Conservation (phyloP, 2,888 invertebrate species). For the Trachelus tabidus region DNA sequence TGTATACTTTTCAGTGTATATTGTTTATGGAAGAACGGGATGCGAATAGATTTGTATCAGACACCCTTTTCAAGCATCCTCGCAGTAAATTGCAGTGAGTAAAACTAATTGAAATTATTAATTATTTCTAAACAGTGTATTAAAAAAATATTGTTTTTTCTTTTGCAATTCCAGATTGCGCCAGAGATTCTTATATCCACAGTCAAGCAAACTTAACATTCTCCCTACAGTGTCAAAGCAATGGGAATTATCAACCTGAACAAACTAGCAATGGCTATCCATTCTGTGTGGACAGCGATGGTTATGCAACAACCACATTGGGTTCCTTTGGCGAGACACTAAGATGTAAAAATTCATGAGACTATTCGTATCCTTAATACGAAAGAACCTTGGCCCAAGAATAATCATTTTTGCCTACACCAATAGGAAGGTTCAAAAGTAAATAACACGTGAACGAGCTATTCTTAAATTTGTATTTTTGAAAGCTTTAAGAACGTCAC, state of each 20-base stretch:
- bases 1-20: constrained; percentile 67
- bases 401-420: background rate
- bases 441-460: background rate
- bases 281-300: constrained; percentile 73
- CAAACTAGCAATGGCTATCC: constrained; percentile 68
- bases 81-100: constrained; percentile 72
- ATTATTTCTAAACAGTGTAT: constrained; percentile 1
- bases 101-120: constrained; percentile 11
- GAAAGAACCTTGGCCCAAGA: background rate
- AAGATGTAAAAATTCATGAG: constrained; percentile 32
- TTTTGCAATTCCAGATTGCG: constrained; percentile 69
- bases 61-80: constrained; percentile 60
- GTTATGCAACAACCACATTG: constrained; percentile 65
- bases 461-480: background rate
- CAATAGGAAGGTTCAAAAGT: background rate
- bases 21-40: constrained; percentile 73
- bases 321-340: constrained; percentile 43
- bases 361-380: background rate
- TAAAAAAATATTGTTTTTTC: constrained; percentile 1
- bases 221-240: constrained; percentile 67
- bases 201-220: constrained; percentile 67
- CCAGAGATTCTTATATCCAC: constrained; percentile 71
- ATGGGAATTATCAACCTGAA: constrained; percentile 72
- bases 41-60: constrained; percentile 70
- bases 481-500: background rate